These are phyloP conservation scores for Apamea anceps DNA, from an alignment of 2,888 invertebrate species.

Conservation along the genomic window DNA sequence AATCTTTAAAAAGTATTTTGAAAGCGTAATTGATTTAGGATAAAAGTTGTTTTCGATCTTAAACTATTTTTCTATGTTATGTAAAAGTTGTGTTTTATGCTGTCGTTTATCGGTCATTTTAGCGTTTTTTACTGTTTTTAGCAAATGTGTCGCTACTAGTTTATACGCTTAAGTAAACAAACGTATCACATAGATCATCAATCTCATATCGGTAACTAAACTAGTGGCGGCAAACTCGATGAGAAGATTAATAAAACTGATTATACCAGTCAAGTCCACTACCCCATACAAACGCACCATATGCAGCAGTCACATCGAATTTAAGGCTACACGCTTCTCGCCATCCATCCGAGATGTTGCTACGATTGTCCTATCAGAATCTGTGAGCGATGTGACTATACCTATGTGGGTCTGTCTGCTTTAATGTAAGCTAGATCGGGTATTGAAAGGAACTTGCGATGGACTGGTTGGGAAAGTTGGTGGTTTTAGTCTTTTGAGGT, in stretches of 20 bases:
- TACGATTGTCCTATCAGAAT: conserved; percentile 55
- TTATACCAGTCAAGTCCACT: conserved; percentile 12
- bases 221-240: neutral
- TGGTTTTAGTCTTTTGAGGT: neutral
- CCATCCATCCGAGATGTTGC: conserved; percentile 62
- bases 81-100: no score
- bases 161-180: no score
- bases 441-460: conserved; percentile 3
- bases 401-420: neutral
- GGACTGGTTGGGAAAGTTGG: neutral
- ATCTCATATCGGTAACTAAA: no score
- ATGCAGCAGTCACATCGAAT: conserved; percentile 65
- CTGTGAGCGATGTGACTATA: conserved; percentile 29
- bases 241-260: neutral
- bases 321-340: conserved; percentile 61
- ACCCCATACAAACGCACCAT: conserved; percentile 1
- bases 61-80: no score
- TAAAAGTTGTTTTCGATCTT: no score
- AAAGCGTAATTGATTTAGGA: no score
- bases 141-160: no score
- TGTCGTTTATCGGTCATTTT: no score
- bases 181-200: no score
- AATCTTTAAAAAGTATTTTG: no score
- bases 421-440: neutral
- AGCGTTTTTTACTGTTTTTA: no score